Percentiles rank a stretch among this genome's conserved stretches.
Evolutionary conservation across 2,113 vertebrate genomes (phyloP).

Genomic region (Dascyllus trimaculatus): DNA sequence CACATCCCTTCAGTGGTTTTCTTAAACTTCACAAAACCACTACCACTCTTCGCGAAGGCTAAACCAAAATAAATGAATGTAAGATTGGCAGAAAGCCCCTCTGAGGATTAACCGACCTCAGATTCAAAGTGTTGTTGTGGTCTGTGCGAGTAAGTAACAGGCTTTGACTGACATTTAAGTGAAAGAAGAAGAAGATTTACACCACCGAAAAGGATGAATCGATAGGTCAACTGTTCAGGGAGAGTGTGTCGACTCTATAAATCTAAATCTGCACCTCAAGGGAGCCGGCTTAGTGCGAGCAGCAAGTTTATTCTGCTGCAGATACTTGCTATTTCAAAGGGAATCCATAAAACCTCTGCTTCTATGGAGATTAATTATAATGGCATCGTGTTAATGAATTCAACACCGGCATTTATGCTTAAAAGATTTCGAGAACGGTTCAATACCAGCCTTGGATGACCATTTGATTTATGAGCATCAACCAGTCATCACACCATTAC

Average conservation of each 20-base stretch:
- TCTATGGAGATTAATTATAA: not conserved
- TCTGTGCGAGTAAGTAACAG: not conserved
- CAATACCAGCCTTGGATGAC: constrained; percentile 7
- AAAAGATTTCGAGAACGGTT: no score
- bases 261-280: constrained; percentile 4
- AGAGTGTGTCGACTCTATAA: not conserved
- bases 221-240: not conserved
- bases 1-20: not conserved
- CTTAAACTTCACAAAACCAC: not conserved
- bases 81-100: not conserved
- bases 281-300: not conserved
- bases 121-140: not conserved
- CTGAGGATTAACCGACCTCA: not conserved
- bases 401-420: no score
- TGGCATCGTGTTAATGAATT: no score
- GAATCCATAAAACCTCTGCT: not conserved
- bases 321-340: not conserved
- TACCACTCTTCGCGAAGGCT: no score
- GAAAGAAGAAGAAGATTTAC: not conserved
- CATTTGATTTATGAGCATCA: constrained; percentile 1
- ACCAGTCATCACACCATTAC: not conserved
- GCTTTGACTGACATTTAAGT: constrained; percentile 1
- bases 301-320: constrained; percentile 5
- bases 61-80: no score
- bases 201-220: not conserved